A percentile compares a stretch with the other conserved stretches of the same genome.
phyloP scores from a whole-genome alignment of 2,113 vertebrate genomes.

The Plectropomus leopardus region DNA sequence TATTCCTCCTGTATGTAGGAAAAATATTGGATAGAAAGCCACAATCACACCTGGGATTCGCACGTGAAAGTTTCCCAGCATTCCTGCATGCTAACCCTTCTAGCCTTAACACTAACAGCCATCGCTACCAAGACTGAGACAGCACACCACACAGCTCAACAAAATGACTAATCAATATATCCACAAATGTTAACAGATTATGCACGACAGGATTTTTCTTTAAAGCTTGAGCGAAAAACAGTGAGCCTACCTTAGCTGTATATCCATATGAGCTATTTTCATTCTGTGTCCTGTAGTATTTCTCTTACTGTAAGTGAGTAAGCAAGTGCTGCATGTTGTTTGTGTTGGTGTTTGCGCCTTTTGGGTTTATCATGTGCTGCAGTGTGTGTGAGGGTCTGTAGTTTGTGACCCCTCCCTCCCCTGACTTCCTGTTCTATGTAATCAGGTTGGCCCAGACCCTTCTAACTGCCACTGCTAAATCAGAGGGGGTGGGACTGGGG shows the following conservation, averaged over 20 bases:
- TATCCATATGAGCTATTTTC: conserved; percentile 22
- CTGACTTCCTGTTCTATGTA: conserved; percentile 81
- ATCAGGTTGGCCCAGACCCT: conserved; percentile 81
- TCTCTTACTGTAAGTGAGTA: not conserved
- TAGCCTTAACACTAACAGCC: not conserved
- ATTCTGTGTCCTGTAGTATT: not conserved
- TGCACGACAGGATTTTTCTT: not conserved
- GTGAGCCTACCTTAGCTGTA: conserved; percentile 58
- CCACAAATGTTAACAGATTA: not conserved
- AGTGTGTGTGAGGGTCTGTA: conserved; percentile 66
- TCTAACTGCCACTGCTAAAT: conserved; percentile 68
- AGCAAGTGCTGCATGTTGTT: conserved; percentile 7
- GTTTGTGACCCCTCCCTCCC: conserved; percentile 79
- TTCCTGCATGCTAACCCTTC: not conserved
- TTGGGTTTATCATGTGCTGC: conserved; percentile 75
- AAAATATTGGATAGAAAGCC: not conserved
- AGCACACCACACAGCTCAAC: not conserved
- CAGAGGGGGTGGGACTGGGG: conserved; percentile 52
- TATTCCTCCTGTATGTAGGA: not conserved
- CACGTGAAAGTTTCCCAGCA: conserved; percentile 9
- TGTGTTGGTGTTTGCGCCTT: conserved; percentile 63
- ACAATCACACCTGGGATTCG: not conserved
- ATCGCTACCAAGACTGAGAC: not conserved
- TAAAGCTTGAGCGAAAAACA: not conserved
- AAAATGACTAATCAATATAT: not conserved